Evolutionary conservation across 2,113 vertebrate genomes (phyloP), one percentile per base, ranked within the genome.

Genomic region (Acanthochromis polyacanthus): DNA sequence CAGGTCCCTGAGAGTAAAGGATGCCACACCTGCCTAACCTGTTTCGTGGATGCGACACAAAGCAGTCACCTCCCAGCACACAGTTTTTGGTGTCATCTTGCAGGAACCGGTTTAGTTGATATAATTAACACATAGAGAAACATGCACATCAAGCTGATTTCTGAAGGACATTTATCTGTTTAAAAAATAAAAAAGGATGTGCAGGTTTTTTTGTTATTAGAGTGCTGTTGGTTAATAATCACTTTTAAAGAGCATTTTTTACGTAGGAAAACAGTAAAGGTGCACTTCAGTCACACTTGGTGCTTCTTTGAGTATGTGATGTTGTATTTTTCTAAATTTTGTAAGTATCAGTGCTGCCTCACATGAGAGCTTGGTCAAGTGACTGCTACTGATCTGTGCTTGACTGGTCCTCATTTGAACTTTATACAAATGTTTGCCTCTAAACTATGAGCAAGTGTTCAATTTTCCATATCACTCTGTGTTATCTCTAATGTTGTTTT

Each of bases 101-200:
- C 72, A 78, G 32, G 52, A 79, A 79, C 25, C 25, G 3, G 66
- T 43, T 67, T 17, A 7, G n/a, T 65, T 71, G 3, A 30, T 70
- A 66, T 36, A 55, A 14, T n/a, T 52, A 65, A 22, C 5, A 19
- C 20, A 62, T 16, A 4, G 2, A 46, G 45, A 40, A 58, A 16
- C 16, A 25, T 57, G 10, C 16, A 52, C 10, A 3, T 64, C 6
- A 25, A 17, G 17, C 32, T 60, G 15, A 43, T 32, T 61, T 10
- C 19, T 22, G 6, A 30, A 32, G 22, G 3, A 19, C 14, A 48
- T 50, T 50, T 19, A 50, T 50, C 17, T 8, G 4, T 4, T 12
- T 12, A 14, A 14, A 43, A 43, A 43, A 43, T 4, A 5, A 3
- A 30, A 43, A 43, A 43, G 12, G 12, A 43, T 4, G 4, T 43